These are phyloP conservation scores for Scomber scombrus DNA, from an alignment of 2,113 vertebrate species.

Conservation along the genomic window DNA sequence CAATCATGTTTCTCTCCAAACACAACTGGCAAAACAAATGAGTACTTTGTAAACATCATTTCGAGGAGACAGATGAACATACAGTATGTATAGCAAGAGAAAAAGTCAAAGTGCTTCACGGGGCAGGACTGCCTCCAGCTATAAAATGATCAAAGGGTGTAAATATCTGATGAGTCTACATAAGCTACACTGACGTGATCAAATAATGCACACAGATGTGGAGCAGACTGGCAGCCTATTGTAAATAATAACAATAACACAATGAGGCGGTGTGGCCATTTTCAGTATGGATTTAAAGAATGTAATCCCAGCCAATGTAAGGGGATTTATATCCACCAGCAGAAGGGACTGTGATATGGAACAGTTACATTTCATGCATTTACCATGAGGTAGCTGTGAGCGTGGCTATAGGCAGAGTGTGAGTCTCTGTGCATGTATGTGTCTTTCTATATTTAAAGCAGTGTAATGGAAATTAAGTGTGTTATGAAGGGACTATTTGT, in stretches of 20 bases:
- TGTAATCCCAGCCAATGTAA: slow-evolving; percentile 17
- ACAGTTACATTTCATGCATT: slow-evolving; percentile 48
- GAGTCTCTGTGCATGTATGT: not conserved
- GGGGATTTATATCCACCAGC: slow-evolving; percentile 26
- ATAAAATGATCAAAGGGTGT: no score
- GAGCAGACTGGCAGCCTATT: slow-evolving; percentile 1
- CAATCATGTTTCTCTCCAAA: no score
- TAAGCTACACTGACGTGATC: not conserved
- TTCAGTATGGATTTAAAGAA: slow-evolving; percentile 11
- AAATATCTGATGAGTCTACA: not conserved
- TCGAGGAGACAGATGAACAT: no score
- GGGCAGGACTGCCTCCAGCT: no score
- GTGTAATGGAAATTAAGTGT: slow-evolving; percentile 30
- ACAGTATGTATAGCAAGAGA: no score
- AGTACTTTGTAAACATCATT: no score
- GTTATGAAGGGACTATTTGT: slow-evolving; percentile 34
- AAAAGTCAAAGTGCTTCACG: no score
- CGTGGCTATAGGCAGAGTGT: slow-evolving; percentile 20
- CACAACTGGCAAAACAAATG: no score
- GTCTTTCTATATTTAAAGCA: slow-evolving; percentile 33
- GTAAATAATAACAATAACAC: not conserved
- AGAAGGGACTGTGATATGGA: slow-evolving; percentile 35
- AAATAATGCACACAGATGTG: not conserved
- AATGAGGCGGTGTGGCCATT: slow-evolving; percentile 24
- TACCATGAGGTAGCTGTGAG: slow-evolving; percentile 43